A percentile compares a stretch with the other conserved stretches of the same genome.
Evolutionary conservation across 2,888 invertebrate species (phyloP).

Genomic region (Empis livida): DNA sequence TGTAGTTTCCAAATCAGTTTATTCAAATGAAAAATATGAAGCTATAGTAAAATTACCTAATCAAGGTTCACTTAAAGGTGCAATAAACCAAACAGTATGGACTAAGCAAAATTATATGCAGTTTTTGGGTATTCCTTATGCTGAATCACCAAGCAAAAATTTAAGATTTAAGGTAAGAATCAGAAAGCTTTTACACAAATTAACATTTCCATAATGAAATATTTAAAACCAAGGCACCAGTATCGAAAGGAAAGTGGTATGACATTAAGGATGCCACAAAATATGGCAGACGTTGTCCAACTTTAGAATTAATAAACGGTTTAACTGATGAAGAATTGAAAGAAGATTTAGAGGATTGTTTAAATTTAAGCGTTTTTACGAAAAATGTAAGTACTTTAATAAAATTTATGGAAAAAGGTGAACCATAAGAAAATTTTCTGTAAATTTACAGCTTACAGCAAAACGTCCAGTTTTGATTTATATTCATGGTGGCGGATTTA

Average conservation of each 20-base stretch:
- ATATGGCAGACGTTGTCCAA: slow-evolving; percentile 29
- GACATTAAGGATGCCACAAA: slow-evolving; percentile 20
- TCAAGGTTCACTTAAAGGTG: slow-evolving; percentile 25
- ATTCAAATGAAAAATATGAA: background rate
- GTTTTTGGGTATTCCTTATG: slow-evolving; percentile 31
- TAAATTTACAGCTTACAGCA: slow-evolving; percentile 21
- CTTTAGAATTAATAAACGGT: slow-evolving; percentile 18
- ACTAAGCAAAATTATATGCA: slow-evolving; percentile 24
- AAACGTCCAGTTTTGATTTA: slow-evolving; percentile 36
- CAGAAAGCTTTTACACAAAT: background rate
- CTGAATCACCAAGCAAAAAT: slow-evolving; percentile 25
- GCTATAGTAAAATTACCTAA: slow-evolving; percentile 16
- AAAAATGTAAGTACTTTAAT: slow-evolving; percentile 24
- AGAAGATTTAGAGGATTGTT: slow-evolving; percentile 30
- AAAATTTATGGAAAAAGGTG: background rate
- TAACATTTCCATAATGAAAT: background rate
- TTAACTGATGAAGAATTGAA: slow-evolving; percentile 14
- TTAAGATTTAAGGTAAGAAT: slow-evolving; percentile 24
- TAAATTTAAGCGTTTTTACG: slow-evolving; percentile 30
- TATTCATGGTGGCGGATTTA: slow-evolving; percentile 36
- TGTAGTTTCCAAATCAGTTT: no score
- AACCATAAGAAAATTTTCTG: no score
- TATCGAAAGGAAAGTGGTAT: slow-evolving; percentile 25
- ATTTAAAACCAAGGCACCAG: slow-evolving; percentile 23
- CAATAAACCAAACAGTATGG: slow-evolving; percentile 23